Evolutionary conservation across 2,797 vertebrate genomes (phyloP), one percentile per base, ranked within the genome.

Genomic region (Semotilus atromaculatus): DNA sequence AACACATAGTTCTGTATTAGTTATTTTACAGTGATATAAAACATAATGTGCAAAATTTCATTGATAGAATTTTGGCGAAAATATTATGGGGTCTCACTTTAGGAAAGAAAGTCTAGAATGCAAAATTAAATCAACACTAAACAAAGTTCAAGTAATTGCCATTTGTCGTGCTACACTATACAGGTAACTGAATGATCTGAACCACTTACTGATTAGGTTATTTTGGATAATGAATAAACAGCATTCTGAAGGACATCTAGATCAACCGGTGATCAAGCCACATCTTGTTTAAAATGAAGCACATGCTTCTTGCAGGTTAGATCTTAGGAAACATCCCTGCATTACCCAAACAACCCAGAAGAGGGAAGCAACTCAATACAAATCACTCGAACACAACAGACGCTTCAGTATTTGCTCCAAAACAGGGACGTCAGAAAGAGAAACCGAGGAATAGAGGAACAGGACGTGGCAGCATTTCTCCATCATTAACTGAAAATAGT

Each of bases 311-410:
- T 23, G 19, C 4, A 67, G 4, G 29, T 66, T 34, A 13, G 36
- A 71, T 60, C 26, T 26, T 19, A 60, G 45, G 16, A 68, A 36
- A 74, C 7, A 26, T 8, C 48, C 45, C 80, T 45, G 80, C 90
- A 92, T 72, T 84, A 19, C 43, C 45, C 8, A 83, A 43, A 31
- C 10, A 64, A 16, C 60, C 94, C 95, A 94, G 85, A 77, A 77
- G 94, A 89, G 90, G 95, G 93, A 91, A 95, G 93, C 90, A 93
- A 83, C 64, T 88, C 85, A 83, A 51, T 34, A 76, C 81, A 89
- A 73, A 80, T 31, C 51, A 70, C 62, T 80, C 23, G n/a, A 45
- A n/a, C 19, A 23, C n/a, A 38, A 31, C 31, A 58, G 38, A 26
- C 1, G 13, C 5, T 76, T 38, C 23, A 38, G 9, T 26, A 36